Percentiles rank a stretch among this genome's conserved stretches.
These are phyloP conservation scores for Ditylenchus weischeri DNA, from an alignment of 2,888 invertebrate genomes.

Conservation along the genomic window DNA sequence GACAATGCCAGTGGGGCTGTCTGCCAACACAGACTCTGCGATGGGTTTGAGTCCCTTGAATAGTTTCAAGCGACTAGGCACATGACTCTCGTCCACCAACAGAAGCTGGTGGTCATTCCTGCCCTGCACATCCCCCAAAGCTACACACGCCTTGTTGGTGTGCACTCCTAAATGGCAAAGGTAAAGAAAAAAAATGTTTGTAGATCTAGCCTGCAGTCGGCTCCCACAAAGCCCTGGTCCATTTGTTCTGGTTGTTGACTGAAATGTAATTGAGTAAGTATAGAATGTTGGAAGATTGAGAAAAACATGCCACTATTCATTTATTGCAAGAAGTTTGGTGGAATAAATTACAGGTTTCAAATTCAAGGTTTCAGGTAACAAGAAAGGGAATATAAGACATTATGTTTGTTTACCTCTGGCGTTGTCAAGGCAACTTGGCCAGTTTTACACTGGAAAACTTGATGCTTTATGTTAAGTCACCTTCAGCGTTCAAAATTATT, in stretches of 20 bases:
- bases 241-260: conserved; percentile 32
- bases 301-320: no score
- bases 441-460: no score
- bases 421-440: no score
- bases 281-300: no score
- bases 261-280: background rate
- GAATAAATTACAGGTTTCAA: no score
- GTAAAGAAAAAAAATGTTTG: background rate
- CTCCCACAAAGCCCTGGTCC: conserved; percentile 42
- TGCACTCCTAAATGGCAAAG: conserved; percentile 21
- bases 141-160: conserved; percentile 30
- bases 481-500: no score
- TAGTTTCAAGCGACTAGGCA: conserved; percentile 24
- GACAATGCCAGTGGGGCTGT: conserved; percentile 34
- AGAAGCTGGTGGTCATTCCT: conserved; percentile 35
- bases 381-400: no score
- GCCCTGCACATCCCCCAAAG: conserved; percentile 32
- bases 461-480: no score
- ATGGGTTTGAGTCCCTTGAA: conserved; percentile 34
- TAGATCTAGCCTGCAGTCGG: conserved; percentile 27
- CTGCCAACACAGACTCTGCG: conserved; percentile 27
- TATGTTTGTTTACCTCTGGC: no score
- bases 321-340: background rate
- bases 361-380: no score
- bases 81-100: conserved; percentile 29